These are phyloP conservation scores for silkworm (Bombyx mori) DNA, from an alignment of 1,140 invertebrate species.

Conservation along the genomic window ASM3026992v2 NC_085129.1:6990501-6991000, in stretches of 20 bases:
- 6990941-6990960: too few relatives aligned
- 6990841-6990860: conserved; percentile 21
- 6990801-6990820: conserved; percentile 54
- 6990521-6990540: too few relatives aligned
- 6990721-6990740: conserved; percentile 57
- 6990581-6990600: conserved; percentile 4
- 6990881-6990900: too few relatives aligned
- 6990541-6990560: background rate
- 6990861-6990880: background rate
- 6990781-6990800: conserved; percentile 66
- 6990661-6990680: conserved; percentile 19
- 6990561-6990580: conserved; percentile 2
- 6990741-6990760: conserved; percentile 41
- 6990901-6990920: too few relatives aligned
- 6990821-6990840: conserved; percentile 22
- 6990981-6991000: too few relatives aligned
- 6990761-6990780: conserved; percentile 66
- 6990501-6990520: too few relatives aligned
- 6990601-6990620: background rate
- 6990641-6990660: conserved; percentile 23
- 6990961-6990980: too few relatives aligned
- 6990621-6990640: conserved; percentile 40
- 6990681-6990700: conserved; percentile 5
- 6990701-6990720: conserved; percentile 43
- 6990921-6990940: too few relatives aligned